Evolutionary conservation across 2,888 invertebrate species (phyloP).

Genomic region (Ophioninae sp.): DNA sequence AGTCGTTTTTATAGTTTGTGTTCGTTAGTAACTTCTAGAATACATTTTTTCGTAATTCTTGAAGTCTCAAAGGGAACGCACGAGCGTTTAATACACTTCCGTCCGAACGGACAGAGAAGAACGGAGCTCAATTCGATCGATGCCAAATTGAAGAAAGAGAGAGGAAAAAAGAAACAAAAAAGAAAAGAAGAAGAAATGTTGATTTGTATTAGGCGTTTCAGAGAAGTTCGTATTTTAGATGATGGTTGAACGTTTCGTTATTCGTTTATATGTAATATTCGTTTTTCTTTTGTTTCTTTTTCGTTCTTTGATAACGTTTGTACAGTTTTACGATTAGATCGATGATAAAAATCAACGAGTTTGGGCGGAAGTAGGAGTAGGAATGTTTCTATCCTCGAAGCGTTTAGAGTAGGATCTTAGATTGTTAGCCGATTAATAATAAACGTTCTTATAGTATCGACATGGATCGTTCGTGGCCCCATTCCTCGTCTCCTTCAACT

Average conservation of each 20-base stretch:
- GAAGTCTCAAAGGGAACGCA: conserved; percentile 48
- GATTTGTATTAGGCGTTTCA: conserved; percentile 21
- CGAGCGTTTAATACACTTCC: conserved; percentile 48
- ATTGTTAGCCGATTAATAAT: conserved; percentile 41
- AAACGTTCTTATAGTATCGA: conserved; percentile 51
- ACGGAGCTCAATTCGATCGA: conserved; percentile 41
- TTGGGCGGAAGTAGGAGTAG: conserved; percentile 58
- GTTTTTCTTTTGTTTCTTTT: neutral
- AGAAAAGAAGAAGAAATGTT: neutral
- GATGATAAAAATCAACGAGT: conserved; percentile 8
- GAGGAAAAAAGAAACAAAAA: too few relatives aligned
- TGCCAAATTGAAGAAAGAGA: conserved; percentile 3
- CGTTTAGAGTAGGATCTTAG: conserved; percentile 62
- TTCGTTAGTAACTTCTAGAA: neutral
- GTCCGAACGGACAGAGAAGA: conserved; percentile 44
- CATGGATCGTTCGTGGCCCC: conserved; percentile 49
- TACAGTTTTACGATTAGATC: neutral
- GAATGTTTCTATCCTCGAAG: conserved; percentile 57
- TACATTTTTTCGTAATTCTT: neutral
- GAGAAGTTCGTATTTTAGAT: conserved; percentile 37
- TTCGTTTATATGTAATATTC: neutral
- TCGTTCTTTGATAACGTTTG: neutral
- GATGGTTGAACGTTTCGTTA: conserved; percentile 32
- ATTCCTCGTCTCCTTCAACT: neutral
- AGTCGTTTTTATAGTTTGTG: conserved; percentile 72